These are phyloP conservation scores for Cryptus viduatorius DNA, from an alignment of 2,888 invertebrate species.

Conservation along the genomic window DNA sequence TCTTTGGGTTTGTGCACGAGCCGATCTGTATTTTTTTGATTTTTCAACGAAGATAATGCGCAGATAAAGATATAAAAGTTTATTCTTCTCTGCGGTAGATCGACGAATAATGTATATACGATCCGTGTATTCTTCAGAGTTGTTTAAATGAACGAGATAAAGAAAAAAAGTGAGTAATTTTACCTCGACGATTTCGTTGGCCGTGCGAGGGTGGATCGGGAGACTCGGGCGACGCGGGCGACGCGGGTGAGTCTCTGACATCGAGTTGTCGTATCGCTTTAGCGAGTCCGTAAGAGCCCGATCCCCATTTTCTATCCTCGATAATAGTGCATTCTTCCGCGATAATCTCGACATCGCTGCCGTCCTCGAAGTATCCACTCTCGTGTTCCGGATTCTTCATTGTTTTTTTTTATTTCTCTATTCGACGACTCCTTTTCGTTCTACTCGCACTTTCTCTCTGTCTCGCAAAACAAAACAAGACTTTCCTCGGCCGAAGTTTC, in stretches of 20 bases:
- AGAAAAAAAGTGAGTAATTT: slow-evolving; percentile 7
- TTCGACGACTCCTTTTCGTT: not conserved
- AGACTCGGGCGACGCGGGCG: slow-evolving; percentile 77
- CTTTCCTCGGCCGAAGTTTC: not conserved
- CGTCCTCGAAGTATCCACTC: slow-evolving; percentile 94
- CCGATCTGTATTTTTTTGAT: too few species aligned
- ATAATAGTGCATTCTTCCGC: slow-evolving; percentile 72
- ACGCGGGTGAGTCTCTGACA: slow-evolving; percentile 78
- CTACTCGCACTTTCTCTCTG: not conserved
- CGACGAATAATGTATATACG: too few species aligned
- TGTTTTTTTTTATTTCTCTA: not conserved
- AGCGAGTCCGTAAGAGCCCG: slow-evolving; percentile 73
- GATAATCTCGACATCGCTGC: slow-evolving; percentile 84
- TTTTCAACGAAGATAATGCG: too few species aligned
- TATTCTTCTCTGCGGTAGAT: too few species aligned
- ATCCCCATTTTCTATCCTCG: slow-evolving; percentile 71
- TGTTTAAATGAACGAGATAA: too few species aligned
- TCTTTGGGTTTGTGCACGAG: too few species aligned
- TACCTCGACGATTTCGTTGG: slow-evolving; percentile 71
- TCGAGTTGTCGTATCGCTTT: slow-evolving; percentile 78
- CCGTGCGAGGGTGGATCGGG: slow-evolving; percentile 72
- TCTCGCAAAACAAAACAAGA: not conserved
- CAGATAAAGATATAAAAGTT: too few species aligned
- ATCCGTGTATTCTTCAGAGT: too few species aligned
- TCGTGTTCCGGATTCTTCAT: slow-evolving; percentile 90